Conservation (phyloP, 2,113 vertebrate species). For the Notechis scutatus region DNA sequence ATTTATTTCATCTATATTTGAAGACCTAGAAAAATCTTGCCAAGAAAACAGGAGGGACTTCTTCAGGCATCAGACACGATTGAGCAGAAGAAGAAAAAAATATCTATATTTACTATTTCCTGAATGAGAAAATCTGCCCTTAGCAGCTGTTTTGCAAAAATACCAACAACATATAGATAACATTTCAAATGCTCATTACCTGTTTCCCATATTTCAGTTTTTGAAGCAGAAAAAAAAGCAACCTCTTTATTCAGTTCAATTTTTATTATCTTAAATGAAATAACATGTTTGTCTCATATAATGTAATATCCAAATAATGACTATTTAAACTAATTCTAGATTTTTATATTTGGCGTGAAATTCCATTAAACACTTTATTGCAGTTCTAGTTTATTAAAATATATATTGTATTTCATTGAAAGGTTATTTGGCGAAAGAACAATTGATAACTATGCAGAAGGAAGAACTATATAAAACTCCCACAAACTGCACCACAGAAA, state of each 20-base stretch:
- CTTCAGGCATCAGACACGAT: background rate
- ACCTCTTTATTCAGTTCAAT: background rate
- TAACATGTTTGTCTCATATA: constrained; percentile 3
- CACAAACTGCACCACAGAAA: background rate
- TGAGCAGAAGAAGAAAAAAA: background rate
- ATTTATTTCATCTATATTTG: background rate
- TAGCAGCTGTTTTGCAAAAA: background rate
- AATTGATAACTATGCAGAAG: background rate
- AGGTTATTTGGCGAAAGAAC: background rate
- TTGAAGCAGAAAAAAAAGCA: background rate
- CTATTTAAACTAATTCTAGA: constrained; percentile 20
- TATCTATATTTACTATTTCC: background rate
- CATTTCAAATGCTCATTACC: background rate
- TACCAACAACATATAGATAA: background rate
- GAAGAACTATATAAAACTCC: background rate
- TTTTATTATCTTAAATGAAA: background rate
- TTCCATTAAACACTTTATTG: background rate
- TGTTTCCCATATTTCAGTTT: background rate
- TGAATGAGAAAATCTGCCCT: background rate
- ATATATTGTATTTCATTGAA: background rate
- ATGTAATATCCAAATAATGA: background rate
- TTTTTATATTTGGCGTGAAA: background rate
- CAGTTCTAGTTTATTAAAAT: background rate
- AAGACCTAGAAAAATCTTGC: background rate
- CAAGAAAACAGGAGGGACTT: background rate